Evolutionary conservation across 2,113 vertebrate species (phyloP).

Genomic region (Hystrix cristata): DNA sequence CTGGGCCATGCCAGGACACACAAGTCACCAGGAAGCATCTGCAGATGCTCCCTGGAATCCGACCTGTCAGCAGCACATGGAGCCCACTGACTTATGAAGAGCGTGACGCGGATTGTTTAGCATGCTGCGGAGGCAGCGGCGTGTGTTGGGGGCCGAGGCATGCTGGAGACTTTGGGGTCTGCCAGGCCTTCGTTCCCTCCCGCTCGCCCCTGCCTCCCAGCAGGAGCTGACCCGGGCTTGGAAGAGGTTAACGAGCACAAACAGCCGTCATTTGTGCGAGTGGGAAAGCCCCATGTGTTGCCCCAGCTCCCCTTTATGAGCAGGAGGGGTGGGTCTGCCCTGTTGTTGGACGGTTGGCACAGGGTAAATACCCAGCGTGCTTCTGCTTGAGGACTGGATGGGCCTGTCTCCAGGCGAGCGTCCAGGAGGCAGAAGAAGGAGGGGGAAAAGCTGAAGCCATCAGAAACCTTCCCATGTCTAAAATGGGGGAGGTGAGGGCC

Average conservation of each 20-base stretch:
- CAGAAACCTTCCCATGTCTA: slow-evolving; percentile 16
- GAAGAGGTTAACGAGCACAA: slow-evolving; percentile 95
- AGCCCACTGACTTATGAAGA: slow-evolving; percentile 65
- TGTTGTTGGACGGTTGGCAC: slow-evolving; percentile 87
- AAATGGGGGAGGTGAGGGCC: not conserved
- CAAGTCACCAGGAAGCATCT: not conserved
- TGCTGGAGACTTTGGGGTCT: slow-evolving; percentile 84
- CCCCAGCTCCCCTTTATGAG: slow-evolving; percentile 88
- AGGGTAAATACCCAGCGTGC: slow-evolving; percentile 87
- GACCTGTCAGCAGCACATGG: slow-evolving; percentile 82
- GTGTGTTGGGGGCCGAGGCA: slow-evolving; percentile 81
- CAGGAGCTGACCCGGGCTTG: slow-evolving; percentile 90
- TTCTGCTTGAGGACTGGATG: slow-evolving; percentile 81
- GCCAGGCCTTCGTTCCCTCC: slow-evolving; percentile 88
- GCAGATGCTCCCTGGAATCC: slow-evolving; percentile 61
- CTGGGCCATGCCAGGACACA: not conserved
- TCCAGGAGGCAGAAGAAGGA: not conserved
- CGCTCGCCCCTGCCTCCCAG: slow-evolving; percentile 90
- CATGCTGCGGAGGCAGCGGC: slow-evolving; percentile 71
- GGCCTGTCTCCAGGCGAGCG: slow-evolving; percentile 61
- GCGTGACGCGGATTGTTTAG: not conserved
- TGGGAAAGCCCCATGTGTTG: slow-evolving; percentile 99
- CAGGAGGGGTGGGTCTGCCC: slow-evolving; percentile 77
- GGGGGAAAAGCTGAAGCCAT: slow-evolving; percentile 2
- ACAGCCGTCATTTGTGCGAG: slow-evolving; percentile 96